Conservation (phyloP, 1,140 invertebrate genomes). For the Belonocnema kinseyi region DNA sequence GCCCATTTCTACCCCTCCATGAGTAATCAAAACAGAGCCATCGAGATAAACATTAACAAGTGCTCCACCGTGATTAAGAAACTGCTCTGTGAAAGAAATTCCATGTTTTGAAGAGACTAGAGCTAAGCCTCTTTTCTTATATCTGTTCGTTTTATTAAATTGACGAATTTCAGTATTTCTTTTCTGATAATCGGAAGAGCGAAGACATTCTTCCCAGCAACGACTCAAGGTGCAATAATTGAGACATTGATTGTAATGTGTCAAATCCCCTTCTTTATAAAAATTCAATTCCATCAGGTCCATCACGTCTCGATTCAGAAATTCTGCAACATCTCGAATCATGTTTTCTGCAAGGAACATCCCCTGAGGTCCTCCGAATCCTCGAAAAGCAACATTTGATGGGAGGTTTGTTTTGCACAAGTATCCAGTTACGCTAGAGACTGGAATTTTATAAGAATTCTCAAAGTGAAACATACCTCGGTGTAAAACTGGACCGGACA, state of each 20-base stretch:
- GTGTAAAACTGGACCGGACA: slow-evolving; percentile 85
- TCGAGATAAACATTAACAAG: slow-evolving; percentile 93
- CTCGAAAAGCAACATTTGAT: slow-evolving; percentile 93
- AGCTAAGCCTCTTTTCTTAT: slow-evolving; percentile 90
- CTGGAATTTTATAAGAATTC: slow-evolving; percentile 87
- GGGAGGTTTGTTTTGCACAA: slow-evolving; percentile 90
- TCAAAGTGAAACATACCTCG: slow-evolving; percentile 86
- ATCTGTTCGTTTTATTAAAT: slow-evolving; percentile 89
- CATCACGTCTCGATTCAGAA: slow-evolving; percentile 77
- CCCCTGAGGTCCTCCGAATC: slow-evolving; percentile 92
- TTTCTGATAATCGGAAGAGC: slow-evolving; percentile 81
- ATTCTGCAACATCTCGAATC: slow-evolving; percentile 84
- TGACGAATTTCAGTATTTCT: slow-evolving; percentile 79
- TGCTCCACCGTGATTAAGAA: slow-evolving; percentile 93
- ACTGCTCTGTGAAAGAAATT: slow-evolving; percentile 86
- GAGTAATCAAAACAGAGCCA: slow-evolving; percentile 92
- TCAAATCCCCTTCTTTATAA: slow-evolving; percentile 86
- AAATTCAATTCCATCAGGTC: slow-evolving; percentile 86
- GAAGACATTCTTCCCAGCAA: slow-evolving; percentile 89
- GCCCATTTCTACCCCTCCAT: slow-evolving; percentile 96
- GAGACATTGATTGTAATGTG: slow-evolving; percentile 88
- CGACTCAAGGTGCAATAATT: slow-evolving; percentile 84
- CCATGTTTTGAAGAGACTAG: slow-evolving; percentile 93
- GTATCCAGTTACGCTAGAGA: slow-evolving; percentile 81
- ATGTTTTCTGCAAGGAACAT: slow-evolving; percentile 90